Conservation (phyloP, 2,797 vertebrate species). For the Todus mexicanus region DNA sequence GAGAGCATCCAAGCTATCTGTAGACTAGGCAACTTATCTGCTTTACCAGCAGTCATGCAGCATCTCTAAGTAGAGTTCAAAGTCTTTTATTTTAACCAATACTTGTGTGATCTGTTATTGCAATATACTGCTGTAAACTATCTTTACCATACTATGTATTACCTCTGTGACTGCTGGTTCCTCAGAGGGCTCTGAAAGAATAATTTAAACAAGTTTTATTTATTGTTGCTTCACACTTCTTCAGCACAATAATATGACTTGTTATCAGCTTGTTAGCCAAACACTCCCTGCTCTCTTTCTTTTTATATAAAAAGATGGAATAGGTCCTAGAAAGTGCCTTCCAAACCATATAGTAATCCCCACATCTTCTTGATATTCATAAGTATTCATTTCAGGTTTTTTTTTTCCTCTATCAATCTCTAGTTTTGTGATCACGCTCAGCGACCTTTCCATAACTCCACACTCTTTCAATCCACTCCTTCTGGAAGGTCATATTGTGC, state of each 20-base stretch:
- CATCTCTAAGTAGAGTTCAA: not conserved
- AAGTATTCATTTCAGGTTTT: not conserved
- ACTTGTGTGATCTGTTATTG: not conserved
- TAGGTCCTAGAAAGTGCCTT: not conserved
- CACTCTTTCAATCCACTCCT: not conserved
- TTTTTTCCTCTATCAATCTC: not conserved
- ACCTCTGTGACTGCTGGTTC: not conserved
- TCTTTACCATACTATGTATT: not conserved
- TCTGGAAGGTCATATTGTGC: not conserved
- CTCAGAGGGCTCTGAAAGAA: not conserved
- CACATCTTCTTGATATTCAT: not conserved
- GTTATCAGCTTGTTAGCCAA: not conserved
- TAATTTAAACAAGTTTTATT: not conserved
- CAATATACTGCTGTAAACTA: not conserved
- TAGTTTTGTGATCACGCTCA: not conserved
- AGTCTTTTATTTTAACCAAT: not conserved
- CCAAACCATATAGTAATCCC: not conserved
- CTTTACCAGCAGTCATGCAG: not conserved
- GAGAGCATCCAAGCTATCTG: not conserved
- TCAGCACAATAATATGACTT: not conserved
- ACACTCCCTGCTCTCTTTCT: not conserved
- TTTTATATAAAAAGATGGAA: not conserved
- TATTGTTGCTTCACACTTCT: not conserved
- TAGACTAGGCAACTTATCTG: not conserved
- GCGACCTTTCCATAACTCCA: not conserved